Percentiles rank a stretch among this genome's conserved stretches.
phyloP scores from a whole-genome alignment of 2,113 vertebrate species.

The Edolisoma coerulescens region DNA sequence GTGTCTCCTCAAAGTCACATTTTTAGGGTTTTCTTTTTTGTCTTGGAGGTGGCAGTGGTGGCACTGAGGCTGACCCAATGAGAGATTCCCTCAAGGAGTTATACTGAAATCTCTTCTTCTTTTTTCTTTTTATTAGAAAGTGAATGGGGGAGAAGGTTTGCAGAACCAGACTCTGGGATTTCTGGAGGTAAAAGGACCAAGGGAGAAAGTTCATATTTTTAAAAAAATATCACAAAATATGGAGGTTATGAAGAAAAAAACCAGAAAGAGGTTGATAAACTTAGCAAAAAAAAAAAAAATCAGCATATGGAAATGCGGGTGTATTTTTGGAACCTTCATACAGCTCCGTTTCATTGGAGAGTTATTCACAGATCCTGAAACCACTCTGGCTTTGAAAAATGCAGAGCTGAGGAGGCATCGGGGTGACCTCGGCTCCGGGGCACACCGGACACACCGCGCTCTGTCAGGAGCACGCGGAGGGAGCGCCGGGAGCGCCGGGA shows the following conservation, averaged over 20 bases:
- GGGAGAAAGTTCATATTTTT: neutral
- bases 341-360: neutral
- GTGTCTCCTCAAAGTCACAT: neutral
- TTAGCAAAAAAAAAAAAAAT: neutral
- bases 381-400: neutral
- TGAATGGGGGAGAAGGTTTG: neutral
- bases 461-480: fast-evolving
- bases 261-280: neutral
- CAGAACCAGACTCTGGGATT: neutral
- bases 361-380: constrained; percentile 21
- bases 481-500: neutral
- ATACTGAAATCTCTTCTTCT: neutral
- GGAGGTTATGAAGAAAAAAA: neutral
- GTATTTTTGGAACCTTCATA: constrained; percentile 38
- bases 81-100: neutral
- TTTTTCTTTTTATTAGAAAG: neutral
- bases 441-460: fast-evolving
- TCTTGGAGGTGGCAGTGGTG: neutral
- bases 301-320: constrained; percentile 13
- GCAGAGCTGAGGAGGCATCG: neutral
- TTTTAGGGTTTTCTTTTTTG: neutral
- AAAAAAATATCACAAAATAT: neutral
- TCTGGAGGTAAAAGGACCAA: neutral
- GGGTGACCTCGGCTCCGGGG: neutral
- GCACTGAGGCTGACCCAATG: neutral